Percentiles rank a stretch among this genome's conserved stretches.
phyloP scores from a whole-genome alignment of 1,140 invertebrate species.

The Asbolus verrucosus region DNA sequence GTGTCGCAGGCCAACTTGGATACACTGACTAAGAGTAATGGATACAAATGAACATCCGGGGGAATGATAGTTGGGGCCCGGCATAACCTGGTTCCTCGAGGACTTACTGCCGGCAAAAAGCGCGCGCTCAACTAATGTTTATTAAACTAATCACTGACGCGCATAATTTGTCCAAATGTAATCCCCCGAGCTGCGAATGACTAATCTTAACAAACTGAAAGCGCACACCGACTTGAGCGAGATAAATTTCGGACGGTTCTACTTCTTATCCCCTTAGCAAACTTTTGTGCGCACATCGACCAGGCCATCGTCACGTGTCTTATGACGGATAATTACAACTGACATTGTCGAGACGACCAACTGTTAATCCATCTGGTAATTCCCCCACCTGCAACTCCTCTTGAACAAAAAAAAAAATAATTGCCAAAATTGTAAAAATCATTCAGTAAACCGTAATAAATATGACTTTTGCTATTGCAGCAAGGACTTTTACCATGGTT shows the following conservation, averaged over 20 bases:
- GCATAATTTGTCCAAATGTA: conserved; percentile 62
- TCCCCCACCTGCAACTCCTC: not conserved
- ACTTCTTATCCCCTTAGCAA: not conserved
- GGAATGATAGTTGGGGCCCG: conserved; percentile 38
- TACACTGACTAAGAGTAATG: conserved; percentile 53
- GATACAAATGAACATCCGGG: conserved; percentile 48
- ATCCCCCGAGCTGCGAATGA: conserved; percentile 54
- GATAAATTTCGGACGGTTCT: conserved; percentile 32
- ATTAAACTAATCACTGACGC: conserved; percentile 62
- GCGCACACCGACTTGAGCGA: conserved; percentile 24
- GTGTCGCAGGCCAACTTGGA: conserved; percentile 43
- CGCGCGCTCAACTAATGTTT: conserved; percentile 56
- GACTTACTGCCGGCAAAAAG: conserved; percentile 43
- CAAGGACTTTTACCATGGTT: no score
- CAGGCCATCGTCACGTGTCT: no score
- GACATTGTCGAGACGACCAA: conserved; percentile 17
- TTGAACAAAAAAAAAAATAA: no score
- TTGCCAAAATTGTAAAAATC: no score
- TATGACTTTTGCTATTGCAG: no score
- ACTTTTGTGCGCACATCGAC: no score
- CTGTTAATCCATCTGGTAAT: conserved; percentile 11
- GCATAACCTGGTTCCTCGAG: conserved; percentile 13
- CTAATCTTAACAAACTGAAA: conserved; percentile 61
- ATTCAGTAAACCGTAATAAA: no score
- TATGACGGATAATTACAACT: conserved; percentile 15